Evolutionary conservation across 1,140 invertebrate species (phyloP).

Genomic region (Bombus confusus): DNA sequence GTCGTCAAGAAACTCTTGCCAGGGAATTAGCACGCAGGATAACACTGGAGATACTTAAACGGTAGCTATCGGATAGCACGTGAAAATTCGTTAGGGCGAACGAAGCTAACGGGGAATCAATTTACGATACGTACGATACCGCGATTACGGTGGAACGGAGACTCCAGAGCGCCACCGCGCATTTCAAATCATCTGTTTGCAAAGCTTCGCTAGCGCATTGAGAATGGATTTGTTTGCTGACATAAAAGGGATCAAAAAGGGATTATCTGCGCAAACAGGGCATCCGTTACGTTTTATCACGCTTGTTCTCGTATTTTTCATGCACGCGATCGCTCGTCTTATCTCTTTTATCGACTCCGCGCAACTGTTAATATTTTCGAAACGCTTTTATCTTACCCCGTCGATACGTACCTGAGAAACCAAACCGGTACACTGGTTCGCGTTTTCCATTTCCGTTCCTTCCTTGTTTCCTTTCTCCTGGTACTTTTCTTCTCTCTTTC

Average conservation of each 20-base stretch:
- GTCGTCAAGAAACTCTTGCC: no score
- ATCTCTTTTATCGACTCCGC: constrained; percentile 62
- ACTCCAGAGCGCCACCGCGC: constrained; percentile 6
- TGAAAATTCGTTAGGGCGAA: not conserved
- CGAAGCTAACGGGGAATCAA: not conserved
- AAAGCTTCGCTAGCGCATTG: constrained; percentile 56
- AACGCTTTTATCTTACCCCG: constrained; percentile 32
- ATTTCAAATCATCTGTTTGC: constrained; percentile 64
- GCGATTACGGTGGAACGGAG: not conserved
- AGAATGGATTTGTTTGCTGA: constrained; percentile 69
- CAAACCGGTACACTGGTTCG: not conserved
- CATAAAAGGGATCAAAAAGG: constrained; percentile 66
- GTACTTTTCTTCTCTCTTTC: no score
- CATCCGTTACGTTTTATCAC: constrained; percentile 68
- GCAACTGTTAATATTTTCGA: constrained; percentile 69
- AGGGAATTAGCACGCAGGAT: not conserved
- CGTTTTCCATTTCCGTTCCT: not conserved
- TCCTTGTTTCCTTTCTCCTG: no score
- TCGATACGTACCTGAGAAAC: constrained; percentile 17
- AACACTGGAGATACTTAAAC: not conserved
- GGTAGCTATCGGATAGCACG: rapidly evolving
- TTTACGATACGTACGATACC: not conserved
- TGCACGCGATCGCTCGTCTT: constrained; percentile 50
- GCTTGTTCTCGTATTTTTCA: constrained; percentile 56
- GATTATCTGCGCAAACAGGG: constrained; percentile 68